These are phyloP conservation scores for Melanotaenia trifasciata DNA, from an alignment of 2,797 vertebrate genomes.

Conservation along the genomic window DNA sequence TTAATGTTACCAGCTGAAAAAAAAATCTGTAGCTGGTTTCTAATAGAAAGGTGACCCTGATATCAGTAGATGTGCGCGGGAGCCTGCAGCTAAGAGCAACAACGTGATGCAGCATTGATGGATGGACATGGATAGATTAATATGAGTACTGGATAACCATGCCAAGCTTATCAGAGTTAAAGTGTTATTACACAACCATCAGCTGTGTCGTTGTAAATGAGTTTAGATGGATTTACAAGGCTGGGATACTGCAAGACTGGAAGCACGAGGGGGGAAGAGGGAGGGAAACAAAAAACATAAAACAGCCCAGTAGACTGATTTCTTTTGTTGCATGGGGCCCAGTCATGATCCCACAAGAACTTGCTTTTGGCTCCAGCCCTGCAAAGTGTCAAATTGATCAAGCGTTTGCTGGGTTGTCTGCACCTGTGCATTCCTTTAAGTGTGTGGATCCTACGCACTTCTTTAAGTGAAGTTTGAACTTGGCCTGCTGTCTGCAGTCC, in stretches of 20 bases:
- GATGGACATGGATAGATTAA: constrained; percentile 76
- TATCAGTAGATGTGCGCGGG: constrained; percentile 76
- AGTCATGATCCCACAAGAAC: constrained; percentile 52
- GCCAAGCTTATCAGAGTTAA: constrained; percentile 74
- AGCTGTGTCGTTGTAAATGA: constrained; percentile 65
- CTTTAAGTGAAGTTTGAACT: constrained; percentile 64
- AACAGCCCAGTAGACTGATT: constrained; percentile 26
- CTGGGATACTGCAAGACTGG: constrained; percentile 22
- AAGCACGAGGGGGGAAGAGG: background rate
- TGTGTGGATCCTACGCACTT: constrained; percentile 47
- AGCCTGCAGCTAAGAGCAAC: constrained; percentile 48
- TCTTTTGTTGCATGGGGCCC: constrained; percentile 55
- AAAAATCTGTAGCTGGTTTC: constrained; percentile 35
- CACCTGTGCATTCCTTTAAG: constrained; percentile 79
- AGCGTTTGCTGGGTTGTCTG: constrained; percentile 63
- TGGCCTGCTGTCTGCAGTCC: constrained; percentile 63
- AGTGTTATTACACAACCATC: constrained; percentile 76
- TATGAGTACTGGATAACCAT: constrained; percentile 60
- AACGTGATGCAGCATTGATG: constrained; percentile 65
- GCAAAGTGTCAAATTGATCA: constrained; percentile 67
- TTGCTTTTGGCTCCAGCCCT: constrained; percentile 45
- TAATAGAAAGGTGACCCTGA: constrained; percentile 49
- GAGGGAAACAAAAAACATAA: too few relatives aligned
- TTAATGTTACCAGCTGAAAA: constrained; percentile 70
- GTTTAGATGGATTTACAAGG: constrained; percentile 39